Percentiles rank a stretch among this genome's conserved stretches.
These are phyloP conservation scores for Stomorhina lunata DNA, from an alignment of 2,888 invertebrate species.

Conservation along the genomic window DNA sequence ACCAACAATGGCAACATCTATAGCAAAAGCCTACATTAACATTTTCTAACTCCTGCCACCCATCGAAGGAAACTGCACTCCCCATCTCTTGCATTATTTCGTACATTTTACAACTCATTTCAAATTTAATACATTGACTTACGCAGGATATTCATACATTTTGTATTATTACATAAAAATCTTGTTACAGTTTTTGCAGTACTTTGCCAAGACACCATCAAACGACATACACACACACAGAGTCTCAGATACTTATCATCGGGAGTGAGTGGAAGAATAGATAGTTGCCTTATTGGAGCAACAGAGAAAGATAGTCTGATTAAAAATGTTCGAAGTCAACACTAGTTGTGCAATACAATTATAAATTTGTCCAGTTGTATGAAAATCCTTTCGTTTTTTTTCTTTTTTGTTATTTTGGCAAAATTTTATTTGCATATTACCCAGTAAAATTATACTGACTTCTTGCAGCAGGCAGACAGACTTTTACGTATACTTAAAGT, in stretches of 20 bases:
- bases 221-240: constrained; percentile 7
- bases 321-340: constrained; percentile 64
- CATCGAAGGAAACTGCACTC: constrained; percentile 31
- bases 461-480: constrained; percentile 39
- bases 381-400: constrained; percentile 52
- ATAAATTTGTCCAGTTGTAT: constrained; percentile 74
- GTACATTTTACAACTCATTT: constrained; percentile 62
- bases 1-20: not conserved
- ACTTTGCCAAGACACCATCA: constrained; percentile 48
- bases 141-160: constrained; percentile 67
- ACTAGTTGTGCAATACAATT: constrained; percentile 71
- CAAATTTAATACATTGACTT: constrained; percentile 66
- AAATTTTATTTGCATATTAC: constrained; percentile 70
- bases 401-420: constrained; percentile 69
- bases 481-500: constrained; percentile 9
- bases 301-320: constrained; percentile 62
- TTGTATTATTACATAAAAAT: constrained; percentile 64
- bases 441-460: constrained; percentile 62
- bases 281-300: too few relatives aligned
- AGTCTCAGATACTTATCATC: constrained; percentile 14
- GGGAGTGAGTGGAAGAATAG: not conserved
- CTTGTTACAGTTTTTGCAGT: constrained; percentile 58
- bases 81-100: not conserved
- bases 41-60: not conserved
- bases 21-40: constrained; percentile 33